Conservation (phyloP, 2,113 vertebrate genomes). For the Dunckerocampus dactyliophorus region DNA sequence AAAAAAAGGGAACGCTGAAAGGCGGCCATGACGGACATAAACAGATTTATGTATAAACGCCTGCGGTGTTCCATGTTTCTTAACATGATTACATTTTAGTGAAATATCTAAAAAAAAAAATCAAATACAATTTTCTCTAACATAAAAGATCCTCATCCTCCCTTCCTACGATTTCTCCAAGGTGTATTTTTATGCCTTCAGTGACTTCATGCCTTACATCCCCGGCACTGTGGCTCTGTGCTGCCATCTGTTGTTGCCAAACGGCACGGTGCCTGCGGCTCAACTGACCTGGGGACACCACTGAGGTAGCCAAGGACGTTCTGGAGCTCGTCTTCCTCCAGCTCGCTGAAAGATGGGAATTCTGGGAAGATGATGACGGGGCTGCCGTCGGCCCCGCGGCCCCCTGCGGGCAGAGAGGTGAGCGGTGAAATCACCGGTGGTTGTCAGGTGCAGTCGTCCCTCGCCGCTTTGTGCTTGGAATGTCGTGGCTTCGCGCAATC, state of each 20-base stretch:
- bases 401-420: constrained; percentile 72
- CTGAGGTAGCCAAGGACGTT: constrained; percentile 90
- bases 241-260: constrained; percentile 36
- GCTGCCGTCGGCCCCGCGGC: constrained; percentile 82
- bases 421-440: not conserved
- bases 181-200: constrained; percentile 6
- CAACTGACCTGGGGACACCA: constrained; percentile 82
- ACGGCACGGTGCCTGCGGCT: constrained; percentile 7
- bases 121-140: constrained; percentile 7
- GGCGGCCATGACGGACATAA: constrained; percentile 31
- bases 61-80: too few relatives aligned
- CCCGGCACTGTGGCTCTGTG: not conserved
- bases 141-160: not conserved
- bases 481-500: too few relatives aligned
- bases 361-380: constrained; percentile 94
- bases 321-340: constrained; percentile 87
- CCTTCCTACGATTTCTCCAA: not conserved
- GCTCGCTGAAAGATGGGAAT: constrained; percentile 84
- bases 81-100: too few relatives aligned
- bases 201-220: not conserved
- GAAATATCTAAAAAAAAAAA: not conserved
- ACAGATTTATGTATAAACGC: not conserved
- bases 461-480: too few relatives aligned
- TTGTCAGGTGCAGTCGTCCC: too few relatives aligned
- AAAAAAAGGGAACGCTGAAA: constrained; percentile 1